phyloP scores from a whole-genome alignment of 2,888 invertebrate genomes.

The Zygothrica quintamaculata region DNA sequence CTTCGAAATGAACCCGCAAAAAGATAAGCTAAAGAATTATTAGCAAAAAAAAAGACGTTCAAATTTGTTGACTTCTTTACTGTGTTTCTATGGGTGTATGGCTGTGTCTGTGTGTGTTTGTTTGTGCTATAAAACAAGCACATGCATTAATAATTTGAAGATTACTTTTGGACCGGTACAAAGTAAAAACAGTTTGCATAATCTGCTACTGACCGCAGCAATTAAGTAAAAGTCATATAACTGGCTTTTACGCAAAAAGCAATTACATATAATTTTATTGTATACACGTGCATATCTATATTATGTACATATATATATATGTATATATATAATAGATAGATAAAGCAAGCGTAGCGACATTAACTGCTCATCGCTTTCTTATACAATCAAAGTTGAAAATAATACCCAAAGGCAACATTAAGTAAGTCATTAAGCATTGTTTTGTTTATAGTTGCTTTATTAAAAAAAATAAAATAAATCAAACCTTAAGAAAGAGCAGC shows the following conservation, averaged over 20 bases:
- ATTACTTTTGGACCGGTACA: constrained; percentile 27
- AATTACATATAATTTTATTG: constrained; percentile 20
- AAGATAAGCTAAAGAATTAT: constrained; percentile 61
- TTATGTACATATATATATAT: background rate
- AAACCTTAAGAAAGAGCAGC: too few species aligned
- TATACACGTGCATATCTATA: background rate
- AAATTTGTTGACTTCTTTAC: constrained; percentile 37
- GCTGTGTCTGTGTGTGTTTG: constrained; percentile 5
- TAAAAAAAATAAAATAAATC: too few species aligned
- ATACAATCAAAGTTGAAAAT: too few species aligned
- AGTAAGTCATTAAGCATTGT: too few species aligned
- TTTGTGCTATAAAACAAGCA: constrained; percentile 38
- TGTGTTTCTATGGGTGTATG: constrained; percentile 1
- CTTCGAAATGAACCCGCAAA: constrained; percentile 48
- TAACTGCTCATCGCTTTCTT: too few species aligned
- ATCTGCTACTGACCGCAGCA: constrained; percentile 63
- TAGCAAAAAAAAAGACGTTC: constrained; percentile 40
- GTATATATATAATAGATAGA: background rate
- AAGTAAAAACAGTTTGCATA: constrained; percentile 35
- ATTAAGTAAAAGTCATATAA: constrained; percentile 48
- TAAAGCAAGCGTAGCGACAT: too few species aligned
- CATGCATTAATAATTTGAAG: constrained; percentile 68
- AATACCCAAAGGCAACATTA: too few species aligned
- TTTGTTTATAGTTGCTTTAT: too few species aligned
- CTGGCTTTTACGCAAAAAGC: constrained; percentile 1